Percentiles rank a stretch among this genome's conserved stretches.
Conservation (phyloP, 1,140 invertebrate species). For the Drosophila equinoxialis region DNA sequence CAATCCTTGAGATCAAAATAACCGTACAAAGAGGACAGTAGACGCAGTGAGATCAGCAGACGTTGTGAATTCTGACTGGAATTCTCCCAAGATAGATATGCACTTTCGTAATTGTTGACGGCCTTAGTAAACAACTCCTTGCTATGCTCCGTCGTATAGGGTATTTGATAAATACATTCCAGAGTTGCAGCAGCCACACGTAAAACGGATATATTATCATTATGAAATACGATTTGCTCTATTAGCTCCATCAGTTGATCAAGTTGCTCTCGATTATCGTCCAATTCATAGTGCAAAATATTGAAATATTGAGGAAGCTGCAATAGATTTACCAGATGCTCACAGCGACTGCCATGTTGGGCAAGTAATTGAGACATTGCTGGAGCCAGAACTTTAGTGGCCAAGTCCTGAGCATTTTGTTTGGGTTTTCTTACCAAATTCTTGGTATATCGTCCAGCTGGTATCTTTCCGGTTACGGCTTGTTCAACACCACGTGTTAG, state of each 20-base stretch:
- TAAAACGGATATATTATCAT: conserved; percentile 14
- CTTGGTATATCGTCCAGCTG: conserved; percentile 51
- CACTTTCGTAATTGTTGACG: conserved; percentile 35
- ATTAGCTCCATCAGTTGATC: conserved; percentile 26
- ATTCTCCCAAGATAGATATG: conserved; percentile 19
- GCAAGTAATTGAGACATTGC: conserved; percentile 22
- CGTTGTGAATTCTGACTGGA: background rate
- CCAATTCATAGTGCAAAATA: background rate
- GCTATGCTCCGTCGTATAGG: background rate
- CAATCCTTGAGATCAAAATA: conserved; percentile 38
- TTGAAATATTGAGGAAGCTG: conserved; percentile 42
- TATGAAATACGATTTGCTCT: conserved; percentile 24
- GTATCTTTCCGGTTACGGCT: conserved; percentile 51
- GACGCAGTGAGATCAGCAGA: conserved; percentile 19
- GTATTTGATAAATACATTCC: conserved; percentile 11
- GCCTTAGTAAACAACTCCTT: conserved; percentile 36
- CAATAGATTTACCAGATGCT: conserved; percentile 39
- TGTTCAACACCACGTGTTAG: conserved; percentile 42
- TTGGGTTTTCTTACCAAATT: conserved; percentile 22
- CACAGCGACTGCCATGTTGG: background rate
- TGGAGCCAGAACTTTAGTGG: conserved; percentile 22
- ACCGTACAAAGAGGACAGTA: conserved; percentile 33
- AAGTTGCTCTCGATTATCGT: background rate
- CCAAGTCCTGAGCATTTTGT: background rate
- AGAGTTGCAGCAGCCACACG: conserved; percentile 33